These are phyloP conservation scores for Drosophila borborema DNA, from an alignment of 2,888 invertebrate genomes.

Conservation along the genomic window DNA sequence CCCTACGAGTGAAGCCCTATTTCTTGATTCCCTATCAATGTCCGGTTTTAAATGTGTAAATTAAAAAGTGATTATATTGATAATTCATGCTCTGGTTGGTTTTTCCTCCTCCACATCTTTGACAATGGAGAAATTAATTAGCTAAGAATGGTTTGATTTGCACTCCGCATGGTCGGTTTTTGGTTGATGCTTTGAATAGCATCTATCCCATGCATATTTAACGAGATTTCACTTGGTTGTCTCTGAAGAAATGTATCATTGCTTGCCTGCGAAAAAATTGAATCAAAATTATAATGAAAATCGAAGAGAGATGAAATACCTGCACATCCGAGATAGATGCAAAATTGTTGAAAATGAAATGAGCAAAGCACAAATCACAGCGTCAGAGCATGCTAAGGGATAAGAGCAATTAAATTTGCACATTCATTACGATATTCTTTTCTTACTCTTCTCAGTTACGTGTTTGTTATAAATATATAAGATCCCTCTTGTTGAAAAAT, in stretches of 20 bases:
- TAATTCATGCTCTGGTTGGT: background rate
- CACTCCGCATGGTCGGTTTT: background rate
- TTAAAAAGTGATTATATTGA: background rate
- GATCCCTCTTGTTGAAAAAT: no score
- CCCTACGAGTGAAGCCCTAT: no score
- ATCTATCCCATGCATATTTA: conserved; percentile 46
- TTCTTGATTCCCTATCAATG: no score
- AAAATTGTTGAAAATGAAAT: no score
- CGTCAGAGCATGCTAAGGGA: background rate
- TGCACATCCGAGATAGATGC: background rate
- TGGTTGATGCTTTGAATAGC: conserved; percentile 10
- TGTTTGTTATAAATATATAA: background rate
- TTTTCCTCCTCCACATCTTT: background rate
- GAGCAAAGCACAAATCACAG: background rate
- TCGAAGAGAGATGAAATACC: conserved; percentile 22
- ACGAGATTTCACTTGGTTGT: conserved; percentile 28
- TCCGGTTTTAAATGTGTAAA: background rate
- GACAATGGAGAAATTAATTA: conserved; percentile 23
- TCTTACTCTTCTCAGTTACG: background rate
- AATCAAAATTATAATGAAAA: conserved; percentile 55
- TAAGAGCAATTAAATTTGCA: background rate
- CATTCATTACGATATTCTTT: background rate
- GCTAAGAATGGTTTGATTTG: conserved; percentile 15
- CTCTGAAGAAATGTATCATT: conserved; percentile 20
- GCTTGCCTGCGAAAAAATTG: conserved; percentile 17